phyloP scores from a whole-genome alignment of 1,140 invertebrate genomes.

The Dysdera silvatica region DNA sequence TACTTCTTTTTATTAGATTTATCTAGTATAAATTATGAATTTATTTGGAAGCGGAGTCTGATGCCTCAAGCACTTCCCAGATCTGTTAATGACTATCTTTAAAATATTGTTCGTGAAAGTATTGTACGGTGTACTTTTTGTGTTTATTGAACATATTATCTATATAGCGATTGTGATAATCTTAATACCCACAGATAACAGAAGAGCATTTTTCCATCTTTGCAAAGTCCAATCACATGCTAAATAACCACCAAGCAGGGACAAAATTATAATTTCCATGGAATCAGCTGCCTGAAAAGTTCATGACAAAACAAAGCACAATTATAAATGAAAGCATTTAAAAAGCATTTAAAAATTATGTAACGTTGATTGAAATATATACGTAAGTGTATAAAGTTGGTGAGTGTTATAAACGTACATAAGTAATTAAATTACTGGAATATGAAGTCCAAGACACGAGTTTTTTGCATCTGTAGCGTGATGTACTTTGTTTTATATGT shows the following conservation, averaged over 20 bases:
- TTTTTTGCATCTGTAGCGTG: no score
- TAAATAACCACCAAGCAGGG: constrained; percentile 16
- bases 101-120: no score
- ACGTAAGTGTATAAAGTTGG: background rate
- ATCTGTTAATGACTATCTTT: no score
- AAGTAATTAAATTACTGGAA: background rate
- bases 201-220: constrained; percentile 13
- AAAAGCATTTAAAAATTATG: background rate
- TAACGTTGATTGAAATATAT: background rate
- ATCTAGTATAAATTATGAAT: no score
- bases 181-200: constrained; percentile 12
- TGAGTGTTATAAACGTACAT: background rate
- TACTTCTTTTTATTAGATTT: no score
- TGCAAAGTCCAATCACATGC: constrained; percentile 16
- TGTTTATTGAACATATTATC: no score
- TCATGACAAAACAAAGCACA: background rate
- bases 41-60: no score
- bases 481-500: no score
- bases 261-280: constrained; percentile 21
- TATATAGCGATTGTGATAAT: no score
- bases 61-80: no score
- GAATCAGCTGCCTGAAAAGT: constrained; percentile 18
- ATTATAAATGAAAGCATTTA: background rate
- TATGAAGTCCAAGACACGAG: background rate
- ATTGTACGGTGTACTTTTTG: no score